phyloP scores from a whole-genome alignment of 2,797 vertebrate species.

The Pantherophis alleghaniensis region DNA sequence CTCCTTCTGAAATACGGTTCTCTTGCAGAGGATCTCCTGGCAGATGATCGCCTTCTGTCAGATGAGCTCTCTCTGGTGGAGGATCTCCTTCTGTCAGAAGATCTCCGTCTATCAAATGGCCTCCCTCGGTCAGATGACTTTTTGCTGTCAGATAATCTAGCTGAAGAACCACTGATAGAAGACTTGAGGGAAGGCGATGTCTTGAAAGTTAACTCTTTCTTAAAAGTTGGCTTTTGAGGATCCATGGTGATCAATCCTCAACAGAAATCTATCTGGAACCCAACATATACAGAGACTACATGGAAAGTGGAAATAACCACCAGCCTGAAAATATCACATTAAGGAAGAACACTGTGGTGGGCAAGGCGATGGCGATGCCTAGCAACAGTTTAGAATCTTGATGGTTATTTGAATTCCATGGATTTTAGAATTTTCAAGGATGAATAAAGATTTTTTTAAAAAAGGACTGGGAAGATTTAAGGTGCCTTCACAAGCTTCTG shows the following conservation, averaged over 20 bases:
- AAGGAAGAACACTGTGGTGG: conserved; percentile 5
- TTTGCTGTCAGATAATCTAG: not conserved
- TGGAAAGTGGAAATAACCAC: not conserved
- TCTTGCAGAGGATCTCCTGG: not conserved
- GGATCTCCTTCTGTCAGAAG: not conserved
- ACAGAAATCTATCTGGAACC: not conserved
- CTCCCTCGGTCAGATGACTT: not conserved
- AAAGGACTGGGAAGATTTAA: not conserved
- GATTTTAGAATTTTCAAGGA: conserved; percentile 5
- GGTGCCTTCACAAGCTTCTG: not conserved
- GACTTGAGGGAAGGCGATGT: not conserved
- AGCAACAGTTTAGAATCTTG: conserved; percentile 18
- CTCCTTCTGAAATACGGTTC: not conserved
- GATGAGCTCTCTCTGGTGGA: not conserved
- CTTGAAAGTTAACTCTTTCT: not conserved
- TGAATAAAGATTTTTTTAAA: not conserved
- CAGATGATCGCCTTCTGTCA: not conserved
- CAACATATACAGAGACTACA: not conserved
- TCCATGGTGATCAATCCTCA: not conserved
- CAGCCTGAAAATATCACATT: not conserved
- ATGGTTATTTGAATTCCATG: not conserved
- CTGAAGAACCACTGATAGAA: not conserved
- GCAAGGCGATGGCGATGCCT: not conserved
- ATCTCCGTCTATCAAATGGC: not conserved
- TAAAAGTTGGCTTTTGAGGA: not conserved